Base-by-base conservation (phyloP, 2,888 invertebrate genomes). In the Fragum fragum region DNA sequence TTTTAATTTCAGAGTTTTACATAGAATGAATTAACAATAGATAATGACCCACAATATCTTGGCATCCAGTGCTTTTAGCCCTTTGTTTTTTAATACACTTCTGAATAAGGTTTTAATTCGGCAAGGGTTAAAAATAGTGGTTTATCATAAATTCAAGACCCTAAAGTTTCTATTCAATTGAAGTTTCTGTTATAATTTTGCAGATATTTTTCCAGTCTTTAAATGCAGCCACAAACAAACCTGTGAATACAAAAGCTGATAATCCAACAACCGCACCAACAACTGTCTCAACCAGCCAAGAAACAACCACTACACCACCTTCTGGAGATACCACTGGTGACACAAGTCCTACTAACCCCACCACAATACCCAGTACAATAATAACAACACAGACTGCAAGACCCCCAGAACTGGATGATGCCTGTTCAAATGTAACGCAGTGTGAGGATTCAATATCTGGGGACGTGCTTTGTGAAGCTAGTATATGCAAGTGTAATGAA, bases 401-500 rank as follows among this genome's bases (percentile, higher is more conserved):
- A 28, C 9, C 2, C 53, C 42, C n/a, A 18, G 21, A 32, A 16
- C 36, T 71, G 11, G 71, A 57, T 23, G 55, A n/a, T 7, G 36
- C 53, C 21, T 71, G 71, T 57, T 7, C 71, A 1, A 52, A 14
- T 57, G 36, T 32, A 16, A 21, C 14, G 2, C 28, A 70, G 11
- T 71, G 71, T 55, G 53, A 71, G 21, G 18, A 23, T 5, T 21
- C 23, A 18, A 71, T 71, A 32, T 21, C 32, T 36, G 71, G 71
- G 26, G 55, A 36, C 3, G 71, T 55, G 21, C 11, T 57, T 9
- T 71, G 71, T 71, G 57, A 55, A 11, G 47, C 5, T 3, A 55
- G 57, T 3, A 71, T 11, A n/a, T 71, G 71, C 36, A 29, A 53
- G n/a, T 71, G 71, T 57, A 28, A 63, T 32, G n/a, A 63, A 0